Percentiles rank a stretch among this genome's conserved stretches.
phyloP scores from a whole-genome alignment of 1,140 invertebrate genomes.

The Eurytemora carolleeae region DNA sequence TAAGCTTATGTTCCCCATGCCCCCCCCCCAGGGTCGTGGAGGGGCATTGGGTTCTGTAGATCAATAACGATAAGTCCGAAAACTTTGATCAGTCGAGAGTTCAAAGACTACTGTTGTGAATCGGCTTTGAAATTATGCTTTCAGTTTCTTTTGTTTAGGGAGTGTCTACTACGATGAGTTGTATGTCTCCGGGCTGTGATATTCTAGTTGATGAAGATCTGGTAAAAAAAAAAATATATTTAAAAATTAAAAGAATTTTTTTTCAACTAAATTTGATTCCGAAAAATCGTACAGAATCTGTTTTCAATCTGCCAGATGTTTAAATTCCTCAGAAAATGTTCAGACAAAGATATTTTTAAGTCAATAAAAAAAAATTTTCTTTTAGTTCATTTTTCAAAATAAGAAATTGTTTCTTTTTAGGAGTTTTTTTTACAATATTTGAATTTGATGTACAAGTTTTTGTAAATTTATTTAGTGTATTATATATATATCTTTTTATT shows the following conservation, averaged over 20 bases:
- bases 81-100: background rate
- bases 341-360: background rate
- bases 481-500: background rate
- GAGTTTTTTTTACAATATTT: background rate
- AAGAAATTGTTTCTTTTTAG: constrained; percentile 3
- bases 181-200: background rate
- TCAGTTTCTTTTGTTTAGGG: constrained; percentile 16
- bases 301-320: background rate
- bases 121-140: background rate
- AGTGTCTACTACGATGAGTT: background rate
- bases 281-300: too few species aligned
- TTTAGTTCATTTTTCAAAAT: constrained; percentile 1
- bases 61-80: background rate
- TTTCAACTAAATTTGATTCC: too few species aligned
- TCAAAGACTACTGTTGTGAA: background rate
- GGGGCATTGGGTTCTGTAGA: background rate
- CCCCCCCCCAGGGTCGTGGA: too few species aligned
- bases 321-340: background rate
- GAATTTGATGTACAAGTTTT: background rate
- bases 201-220: background rate
- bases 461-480: background rate
- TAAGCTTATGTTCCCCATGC: constrained; percentile 47
- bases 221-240: too few species aligned
- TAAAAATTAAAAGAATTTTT: too few species aligned
- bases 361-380: background rate